Conservation (phyloP, 1,140 invertebrate species). For the Philopotamus ludificatus region DNA sequence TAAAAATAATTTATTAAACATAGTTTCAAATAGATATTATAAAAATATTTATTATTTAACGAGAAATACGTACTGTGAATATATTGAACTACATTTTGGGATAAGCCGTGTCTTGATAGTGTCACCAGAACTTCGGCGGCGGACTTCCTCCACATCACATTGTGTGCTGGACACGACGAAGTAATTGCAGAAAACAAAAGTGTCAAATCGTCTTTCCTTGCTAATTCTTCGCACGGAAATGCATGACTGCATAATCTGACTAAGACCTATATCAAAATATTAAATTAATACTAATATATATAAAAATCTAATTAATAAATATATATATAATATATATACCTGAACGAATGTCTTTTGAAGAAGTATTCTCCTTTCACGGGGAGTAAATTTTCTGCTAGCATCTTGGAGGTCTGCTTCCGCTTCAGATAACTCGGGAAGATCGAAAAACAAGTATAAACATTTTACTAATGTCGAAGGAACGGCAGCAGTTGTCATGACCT, state of each 20-base stretch:
- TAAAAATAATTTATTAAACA: conserved; percentile 54
- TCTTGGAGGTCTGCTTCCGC: conserved; percentile 72
- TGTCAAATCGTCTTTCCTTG: conserved; percentile 93
- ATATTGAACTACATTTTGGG: conserved; percentile 89
- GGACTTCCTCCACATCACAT: conserved; percentile 94
- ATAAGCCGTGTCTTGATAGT: conserved; percentile 89
- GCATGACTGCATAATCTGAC: conserved; percentile 89
- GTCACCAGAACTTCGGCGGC: conserved; percentile 96
- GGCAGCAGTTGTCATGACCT: conserved; percentile 93
- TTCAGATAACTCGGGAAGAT: conserved; percentile 88
- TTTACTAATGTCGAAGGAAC: conserved; percentile 98
- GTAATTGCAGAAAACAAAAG: conserved; percentile 96
- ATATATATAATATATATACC: conserved; percentile 55
- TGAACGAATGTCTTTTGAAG: conserved; percentile 97
- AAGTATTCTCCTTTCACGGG: conserved; percentile 84
- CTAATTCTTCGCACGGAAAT: conserved; percentile 92
- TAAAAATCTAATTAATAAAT: conserved; percentile 22
- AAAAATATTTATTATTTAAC: neutral
- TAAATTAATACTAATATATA: no score
- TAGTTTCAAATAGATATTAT: neutral
- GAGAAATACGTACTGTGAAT: conserved; percentile 82
- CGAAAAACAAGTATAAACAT: conserved; percentile 98
- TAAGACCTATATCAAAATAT: conserved; percentile 67
- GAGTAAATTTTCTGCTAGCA: conserved; percentile 82
- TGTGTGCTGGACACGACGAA: conserved; percentile 88